phyloP scores from a whole-genome alignment of 2,113 vertebrate genomes.

The Rutilus rutilus region DNA sequence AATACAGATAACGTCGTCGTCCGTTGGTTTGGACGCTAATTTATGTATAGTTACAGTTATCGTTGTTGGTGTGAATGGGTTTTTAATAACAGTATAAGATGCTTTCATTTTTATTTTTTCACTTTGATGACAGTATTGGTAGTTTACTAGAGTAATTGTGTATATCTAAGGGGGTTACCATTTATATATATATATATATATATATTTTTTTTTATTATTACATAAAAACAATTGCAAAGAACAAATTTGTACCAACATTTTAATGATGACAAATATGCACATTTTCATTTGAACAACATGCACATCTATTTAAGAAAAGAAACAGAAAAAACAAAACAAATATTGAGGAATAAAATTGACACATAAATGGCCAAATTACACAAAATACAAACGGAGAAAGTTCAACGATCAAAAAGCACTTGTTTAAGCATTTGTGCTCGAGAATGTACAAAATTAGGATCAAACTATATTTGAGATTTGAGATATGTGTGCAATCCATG shows the following conservation, averaged over 20 bases:
- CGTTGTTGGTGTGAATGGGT: neutral
- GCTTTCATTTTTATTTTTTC: too few relatives aligned
- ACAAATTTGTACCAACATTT: constrained; percentile 12
- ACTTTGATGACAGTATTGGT: neutral
- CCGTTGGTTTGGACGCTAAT: neutral
- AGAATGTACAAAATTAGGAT: neutral
- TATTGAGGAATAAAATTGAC: neutral
- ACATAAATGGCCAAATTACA: neutral
- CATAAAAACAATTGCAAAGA: constrained; percentile 2
- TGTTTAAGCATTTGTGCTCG: neutral
- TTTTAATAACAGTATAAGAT: neutral
- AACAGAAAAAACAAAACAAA: neutral
- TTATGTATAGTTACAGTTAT: too few relatives aligned
- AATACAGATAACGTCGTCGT: neutral
- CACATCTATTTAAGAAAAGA: neutral
- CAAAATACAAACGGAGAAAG: neutral
- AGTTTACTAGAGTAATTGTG: neutral
- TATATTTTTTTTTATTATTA: too few relatives aligned
- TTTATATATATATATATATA: too few relatives aligned
- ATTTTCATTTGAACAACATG: constrained; percentile 22
- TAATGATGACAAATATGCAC: constrained; percentile 46
- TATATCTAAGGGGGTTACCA: too few relatives aligned
- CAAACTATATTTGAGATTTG: neutral
- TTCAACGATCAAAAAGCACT: constrained; percentile 2
- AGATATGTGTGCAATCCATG: neutral